Percentiles rank a stretch among this genome's conserved stretches.
phyloP scores from a whole-genome alignment of 2,797 vertebrate genomes.

The Enteromius argenteus region DNA sequence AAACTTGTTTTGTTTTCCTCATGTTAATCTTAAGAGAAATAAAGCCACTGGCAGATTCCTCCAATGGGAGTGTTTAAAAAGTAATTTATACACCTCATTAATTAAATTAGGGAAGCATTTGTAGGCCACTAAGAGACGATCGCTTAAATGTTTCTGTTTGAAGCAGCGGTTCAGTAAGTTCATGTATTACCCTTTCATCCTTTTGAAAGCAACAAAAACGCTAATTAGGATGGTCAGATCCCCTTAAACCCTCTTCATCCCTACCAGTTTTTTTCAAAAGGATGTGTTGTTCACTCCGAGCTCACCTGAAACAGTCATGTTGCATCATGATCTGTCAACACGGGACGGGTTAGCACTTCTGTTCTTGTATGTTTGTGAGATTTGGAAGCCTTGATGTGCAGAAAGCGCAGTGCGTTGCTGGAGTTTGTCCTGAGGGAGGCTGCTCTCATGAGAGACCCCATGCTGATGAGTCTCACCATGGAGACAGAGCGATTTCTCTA shows the following conservation, averaged over 20 bases:
- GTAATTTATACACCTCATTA: conserved; percentile 34
- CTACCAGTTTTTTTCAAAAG: not conserved
- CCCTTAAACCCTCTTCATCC: not conserved
- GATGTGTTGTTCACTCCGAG: not conserved
- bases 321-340: not conserved
- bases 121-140: conserved; percentile 11
- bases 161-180: not conserved
- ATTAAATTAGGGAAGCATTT: conserved; percentile 40
- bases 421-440: conserved; percentile 3
- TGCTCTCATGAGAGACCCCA: not conserved
- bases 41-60: conserved; percentile 6
- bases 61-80: conserved; percentile 39
- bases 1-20: conserved; percentile 11
- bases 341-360: not conserved
- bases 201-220: not conserved
- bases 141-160: conserved; percentile 18
- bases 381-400: not conserved
- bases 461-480: conserved; percentile 22
- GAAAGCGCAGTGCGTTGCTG: not conserved
- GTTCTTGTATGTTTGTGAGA: not conserved
- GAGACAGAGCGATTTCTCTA: not conserved
- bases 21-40: conserved; percentile 4
- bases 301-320: not conserved
- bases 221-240: not conserved
- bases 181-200: not conserved